phyloP scores from a whole-genome alignment of 2,888 invertebrate genomes.

The Dermolepida albohirtum region DNA sequence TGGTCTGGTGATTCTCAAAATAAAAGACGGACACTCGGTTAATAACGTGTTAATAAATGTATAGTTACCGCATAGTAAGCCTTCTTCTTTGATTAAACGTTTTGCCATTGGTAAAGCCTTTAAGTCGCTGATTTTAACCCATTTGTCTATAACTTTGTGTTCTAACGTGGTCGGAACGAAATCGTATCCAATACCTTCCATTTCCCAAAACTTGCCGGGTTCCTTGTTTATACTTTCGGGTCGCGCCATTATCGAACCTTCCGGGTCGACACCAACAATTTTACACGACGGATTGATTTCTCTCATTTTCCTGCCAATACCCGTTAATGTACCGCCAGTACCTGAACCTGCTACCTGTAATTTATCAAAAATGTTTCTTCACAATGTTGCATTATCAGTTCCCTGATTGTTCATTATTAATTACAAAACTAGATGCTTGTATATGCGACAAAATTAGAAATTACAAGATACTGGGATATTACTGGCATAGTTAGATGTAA shows the following conservation, averaged over 20 bases:
- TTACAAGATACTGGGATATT: no score
- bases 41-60: no score
- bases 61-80: conserved; percentile 85
- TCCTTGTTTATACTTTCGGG: conserved; percentile 80
- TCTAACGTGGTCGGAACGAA: conserved; percentile 93
- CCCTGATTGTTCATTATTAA: no score
- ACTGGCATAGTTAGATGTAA: no score
- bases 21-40: no score
- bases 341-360: conserved; percentile 80
- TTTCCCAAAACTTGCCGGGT: conserved; percentile 83
- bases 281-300: conserved; percentile 83
- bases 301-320: conserved; percentile 92
- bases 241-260: conserved; percentile 89
- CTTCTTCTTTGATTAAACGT: conserved; percentile 91
- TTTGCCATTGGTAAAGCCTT: conserved; percentile 87
- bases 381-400: no score
- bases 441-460: no score
- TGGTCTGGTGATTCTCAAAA: no score
- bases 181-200: conserved; percentile 94
- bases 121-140: conserved; percentile 88
- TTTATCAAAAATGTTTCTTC: background rate
- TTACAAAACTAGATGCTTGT: no score
- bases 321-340: conserved; percentile 95
- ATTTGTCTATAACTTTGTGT: conserved; percentile 82
- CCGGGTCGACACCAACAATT: conserved; percentile 91